A percentile compares a stretch with the other conserved stretches of the same genome.
Evolutionary conservation across 2,113 vertebrate genomes (phyloP).

Genomic region (Felis catus): DNA sequence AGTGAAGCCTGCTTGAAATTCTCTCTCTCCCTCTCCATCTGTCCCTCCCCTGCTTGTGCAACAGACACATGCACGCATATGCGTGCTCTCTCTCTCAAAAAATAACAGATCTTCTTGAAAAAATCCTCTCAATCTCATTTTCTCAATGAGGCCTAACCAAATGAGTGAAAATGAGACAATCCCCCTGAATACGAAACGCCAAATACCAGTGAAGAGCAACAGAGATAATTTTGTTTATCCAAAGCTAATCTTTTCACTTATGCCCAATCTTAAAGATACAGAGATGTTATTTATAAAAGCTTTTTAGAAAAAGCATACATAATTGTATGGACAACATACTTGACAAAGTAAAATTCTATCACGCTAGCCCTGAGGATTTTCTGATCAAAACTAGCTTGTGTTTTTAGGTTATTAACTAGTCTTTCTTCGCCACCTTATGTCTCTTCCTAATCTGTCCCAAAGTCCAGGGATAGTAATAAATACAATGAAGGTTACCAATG

Average conservation of each 20-base stretch:
- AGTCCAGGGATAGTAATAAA: background rate
- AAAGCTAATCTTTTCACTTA: conserved; percentile 39
- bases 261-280: background rate
- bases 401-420: background rate
- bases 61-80: no score
- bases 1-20: no score
- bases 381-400: background rate
- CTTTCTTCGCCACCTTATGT: background rate
- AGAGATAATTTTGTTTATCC: background rate
- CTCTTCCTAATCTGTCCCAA: background rate
- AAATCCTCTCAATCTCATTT: conserved; percentile 10
- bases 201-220: conserved; percentile 16
- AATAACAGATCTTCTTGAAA: background rate
- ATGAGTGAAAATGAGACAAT: conserved; percentile 28
- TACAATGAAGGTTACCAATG: background rate
- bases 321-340: background rate
- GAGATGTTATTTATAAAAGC: background rate
- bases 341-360: conserved; percentile 15
- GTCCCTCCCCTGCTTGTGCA: no score
- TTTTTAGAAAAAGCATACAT: background rate
- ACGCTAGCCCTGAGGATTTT: background rate
- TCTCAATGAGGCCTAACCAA: background rate
- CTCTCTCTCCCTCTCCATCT: no score
- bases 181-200: background rate
- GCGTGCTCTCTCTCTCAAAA: no score